A percentile compares a stretch with the other conserved stretches of the same genome.
Evolutionary conservation across 2,797 vertebrate species (phyloP).

Genomic region (Onychomys arenicola): DNA sequence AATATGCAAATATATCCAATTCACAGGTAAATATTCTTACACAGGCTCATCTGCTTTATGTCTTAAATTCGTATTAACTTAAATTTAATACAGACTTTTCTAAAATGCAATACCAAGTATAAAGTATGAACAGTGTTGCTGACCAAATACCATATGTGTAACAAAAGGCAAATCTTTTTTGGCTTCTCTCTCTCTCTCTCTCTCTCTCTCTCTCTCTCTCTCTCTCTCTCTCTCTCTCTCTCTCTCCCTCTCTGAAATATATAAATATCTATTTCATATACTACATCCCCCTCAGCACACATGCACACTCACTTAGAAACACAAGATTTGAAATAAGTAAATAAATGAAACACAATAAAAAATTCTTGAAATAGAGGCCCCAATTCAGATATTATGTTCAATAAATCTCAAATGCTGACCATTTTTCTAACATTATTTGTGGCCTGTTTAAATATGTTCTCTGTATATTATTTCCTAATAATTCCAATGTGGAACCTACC

Average conservation of each 20-base stretch:
- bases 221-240: too few species aligned
- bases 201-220: too few species aligned
- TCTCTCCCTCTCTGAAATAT: too few species aligned
- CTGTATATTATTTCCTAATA: neutral
- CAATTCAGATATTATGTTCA: slow-evolving; percentile 36
- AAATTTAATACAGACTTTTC: neutral
- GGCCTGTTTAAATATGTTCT: slow-evolving; percentile 61
- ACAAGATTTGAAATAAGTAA: neutral
- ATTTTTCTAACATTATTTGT: slow-evolving; percentile 38
- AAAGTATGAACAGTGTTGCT: slow-evolving; percentile 31
- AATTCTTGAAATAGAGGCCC: slow-evolving; percentile 46
- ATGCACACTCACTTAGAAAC: neutral
- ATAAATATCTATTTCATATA: neutral
- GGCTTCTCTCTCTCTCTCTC: too few species aligned
- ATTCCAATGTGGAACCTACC: neutral
- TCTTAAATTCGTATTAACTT: neutral
- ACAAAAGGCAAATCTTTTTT: neutral
- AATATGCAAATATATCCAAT: neutral
- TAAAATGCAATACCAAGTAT: neutral
- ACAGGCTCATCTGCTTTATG: neutral
- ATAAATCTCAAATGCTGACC: slow-evolving; percentile 57
- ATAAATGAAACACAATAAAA: neutral
- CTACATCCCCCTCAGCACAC: too few species aligned
- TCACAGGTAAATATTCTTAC: neutral
- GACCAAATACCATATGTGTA: neutral